These are phyloP conservation scores for Chaenocephalus aceratus DNA, from an alignment of 2,113 vertebrate genomes.

Conservation along the genomic window DNA sequence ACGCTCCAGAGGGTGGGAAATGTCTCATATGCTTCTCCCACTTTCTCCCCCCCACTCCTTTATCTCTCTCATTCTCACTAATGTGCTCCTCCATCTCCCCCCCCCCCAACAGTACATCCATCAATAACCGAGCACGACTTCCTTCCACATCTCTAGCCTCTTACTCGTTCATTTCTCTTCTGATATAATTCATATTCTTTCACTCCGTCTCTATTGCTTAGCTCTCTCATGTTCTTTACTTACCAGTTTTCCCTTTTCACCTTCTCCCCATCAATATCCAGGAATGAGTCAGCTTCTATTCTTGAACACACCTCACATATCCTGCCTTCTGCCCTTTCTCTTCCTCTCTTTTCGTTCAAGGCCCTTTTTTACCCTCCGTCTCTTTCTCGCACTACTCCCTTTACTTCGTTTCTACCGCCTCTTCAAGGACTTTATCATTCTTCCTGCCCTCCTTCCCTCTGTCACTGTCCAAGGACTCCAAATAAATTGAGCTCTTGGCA, in stretches of 20 bases:
- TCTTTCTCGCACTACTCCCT: background rate
- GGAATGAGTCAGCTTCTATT: background rate
- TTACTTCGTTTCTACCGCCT: background rate
- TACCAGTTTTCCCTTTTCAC: slow-evolving; percentile 6
- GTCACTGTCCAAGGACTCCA: slow-evolving; percentile 23
- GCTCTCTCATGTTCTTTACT: background rate
- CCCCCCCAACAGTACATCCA: slow-evolving; percentile 30
- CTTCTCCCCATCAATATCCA: background rate
- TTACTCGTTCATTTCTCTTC: slow-evolving; percentile 16
- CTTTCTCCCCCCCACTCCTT: slow-evolving; percentile 12
- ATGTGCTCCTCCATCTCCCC: slow-evolving; percentile 42
- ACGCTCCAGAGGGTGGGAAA: slow-evolving; percentile 50
- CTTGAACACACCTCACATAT: background rate
- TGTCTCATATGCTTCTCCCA: slow-evolving; percentile 34
- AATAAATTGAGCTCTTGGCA: slow-evolving; percentile 2
- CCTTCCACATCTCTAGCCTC: slow-evolving; percentile 12
- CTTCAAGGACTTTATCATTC: slow-evolving; percentile 20
- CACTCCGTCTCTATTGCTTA: slow-evolving; percentile 4
- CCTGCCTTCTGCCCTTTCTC: background rate
- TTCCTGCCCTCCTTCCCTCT: background rate
- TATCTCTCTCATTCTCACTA: slow-evolving; percentile 58
- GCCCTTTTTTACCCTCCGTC: background rate
- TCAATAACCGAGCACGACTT: slow-evolving; percentile 29
- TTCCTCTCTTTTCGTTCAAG: background rate
- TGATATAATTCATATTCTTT: slow-evolving; percentile 26